phyloP scores from a whole-genome alignment of 2,113 vertebrate species.

The Romanogobio albipinnatus region DNA sequence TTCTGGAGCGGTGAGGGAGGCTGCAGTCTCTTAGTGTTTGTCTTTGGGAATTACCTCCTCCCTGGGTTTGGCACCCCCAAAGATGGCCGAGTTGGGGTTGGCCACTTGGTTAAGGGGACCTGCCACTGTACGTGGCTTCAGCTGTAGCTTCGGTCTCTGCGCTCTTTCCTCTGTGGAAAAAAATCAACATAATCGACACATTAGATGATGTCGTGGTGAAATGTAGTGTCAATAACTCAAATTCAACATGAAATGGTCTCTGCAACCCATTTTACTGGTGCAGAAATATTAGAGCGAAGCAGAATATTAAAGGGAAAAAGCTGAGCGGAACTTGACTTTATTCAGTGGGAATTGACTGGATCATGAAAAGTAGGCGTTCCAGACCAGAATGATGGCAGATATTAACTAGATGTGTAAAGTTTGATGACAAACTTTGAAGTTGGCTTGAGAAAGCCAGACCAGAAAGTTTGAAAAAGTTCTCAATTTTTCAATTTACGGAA shows the following conservation, averaged over 20 bases:
- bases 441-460: no score
- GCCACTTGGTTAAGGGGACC: slow-evolving; percentile 98
- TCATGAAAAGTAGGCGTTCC: not conserved
- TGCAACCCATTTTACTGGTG: not conserved
- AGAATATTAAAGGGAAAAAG: not conserved
- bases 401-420: no score
- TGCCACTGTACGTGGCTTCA: slow-evolving; percentile 94
- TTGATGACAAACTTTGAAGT: no score
- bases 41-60: slow-evolving; percentile 92
- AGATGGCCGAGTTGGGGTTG: slow-evolving; percentile 98
- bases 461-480: no score
- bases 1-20: slow-evolving; percentile 55
- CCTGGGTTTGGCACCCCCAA: slow-evolving; percentile 94
- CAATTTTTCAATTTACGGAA: no score
- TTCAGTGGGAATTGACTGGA: not conserved
- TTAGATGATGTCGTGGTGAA: not conserved
- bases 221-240: not conserved
- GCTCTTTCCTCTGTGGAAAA: slow-evolving; percentile 89
- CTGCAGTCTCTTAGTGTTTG: slow-evolving; percentile 81
- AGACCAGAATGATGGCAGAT: no score
- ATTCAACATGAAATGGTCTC: not conserved
- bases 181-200: not conserved
- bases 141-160: slow-evolving; percentile 93
- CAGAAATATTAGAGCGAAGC: not conserved
- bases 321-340: no score